Percentiles rank a stretch among this genome's conserved stretches.
Evolutionary conservation across 2,113 vertebrate species (phyloP).

Genomic region (Buteo buteo): DNA sequence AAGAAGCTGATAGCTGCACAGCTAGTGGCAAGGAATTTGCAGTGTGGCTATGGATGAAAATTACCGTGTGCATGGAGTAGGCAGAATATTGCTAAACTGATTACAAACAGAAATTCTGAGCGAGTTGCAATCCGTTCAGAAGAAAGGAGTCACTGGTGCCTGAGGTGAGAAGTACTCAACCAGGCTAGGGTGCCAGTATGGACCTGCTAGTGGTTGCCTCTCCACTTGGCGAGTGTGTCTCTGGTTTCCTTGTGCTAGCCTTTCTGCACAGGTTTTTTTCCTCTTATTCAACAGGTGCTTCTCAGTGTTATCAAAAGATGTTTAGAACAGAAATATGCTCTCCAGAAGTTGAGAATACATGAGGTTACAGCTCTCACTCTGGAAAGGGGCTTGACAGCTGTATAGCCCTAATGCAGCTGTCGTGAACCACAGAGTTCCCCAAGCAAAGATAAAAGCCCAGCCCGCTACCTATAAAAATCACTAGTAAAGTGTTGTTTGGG

Average conservation of each 20-base stretch:
- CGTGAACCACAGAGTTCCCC: neutral
- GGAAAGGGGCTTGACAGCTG: neutral
- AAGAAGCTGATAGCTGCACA: neutral
- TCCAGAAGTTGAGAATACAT: neutral
- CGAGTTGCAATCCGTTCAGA: neutral
- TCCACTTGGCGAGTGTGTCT: accelerated
- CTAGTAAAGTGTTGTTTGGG: neutral
- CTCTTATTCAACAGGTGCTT: neutral
- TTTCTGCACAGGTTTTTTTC: neutral
- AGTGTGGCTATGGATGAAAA: neutral
- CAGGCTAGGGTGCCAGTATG: neutral
- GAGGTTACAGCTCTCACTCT: neutral
- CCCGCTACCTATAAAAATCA: neutral
- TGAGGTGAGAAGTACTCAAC: neutral
- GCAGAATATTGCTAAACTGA: neutral
- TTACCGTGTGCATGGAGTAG: neutral
- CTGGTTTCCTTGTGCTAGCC: neutral
- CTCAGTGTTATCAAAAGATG: neutral
- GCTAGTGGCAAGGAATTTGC: neutral
- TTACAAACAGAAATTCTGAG: neutral
- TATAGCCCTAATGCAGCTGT: neutral
- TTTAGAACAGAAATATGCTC: neutral
- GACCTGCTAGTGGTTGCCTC: neutral
- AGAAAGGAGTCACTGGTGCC: neutral
- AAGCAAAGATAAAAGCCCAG: neutral